Base-by-base conservation (phyloP, 92 coral and sea anemone genomes). In the Palythoa heliodiscus region DNA sequence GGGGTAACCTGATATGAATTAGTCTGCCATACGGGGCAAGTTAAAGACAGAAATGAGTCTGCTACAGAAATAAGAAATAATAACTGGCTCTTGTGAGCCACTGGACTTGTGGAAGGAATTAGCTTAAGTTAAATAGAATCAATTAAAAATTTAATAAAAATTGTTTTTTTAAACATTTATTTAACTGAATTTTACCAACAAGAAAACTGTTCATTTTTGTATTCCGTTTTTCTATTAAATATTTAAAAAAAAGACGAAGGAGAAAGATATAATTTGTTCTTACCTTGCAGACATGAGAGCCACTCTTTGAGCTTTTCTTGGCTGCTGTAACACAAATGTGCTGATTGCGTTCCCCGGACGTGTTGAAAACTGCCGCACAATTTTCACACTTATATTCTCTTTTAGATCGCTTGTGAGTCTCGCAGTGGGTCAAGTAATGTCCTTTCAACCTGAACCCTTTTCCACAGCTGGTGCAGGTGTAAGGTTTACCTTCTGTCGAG, bases 381-480 rank as follows among this genome's bases (percentile, higher is more conserved):
- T 1, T 3, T 11, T 24, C 73, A 24, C 84, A 80, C 63, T 66
- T 80, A 43, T 80, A 80, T 53, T 80, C 84, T 66, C 61, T 66
- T 52, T 66, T 80, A 6, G 11, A 2, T 0, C 84, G 84, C 29
- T 80, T 80, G 74, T 80, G 84, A 22, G 84, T 80, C 60, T 64
- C 48, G 20, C 84, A 80, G 39, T 80, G 84, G 25, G 29, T 35
- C 40, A 20, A 22, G 53, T 20, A 80, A 17, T 53, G n/a, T 0
- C 16, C 73, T 11, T 48, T 66, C 15, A 9, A 11, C 25, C 63
- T 80, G 48, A 80, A 80, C 11, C 84, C 84, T 20, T 64, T 80
- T 0, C 84, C 84, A 67, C 84, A 80, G 20, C 84, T 80, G 8
- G 73, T 80, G 48, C 84, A 80, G 8, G 29, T 76, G 19, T 52